A percentile compares a stretch with the other conserved stretches of the same genome.
phyloP scores from a whole-genome alignment of 2,113 vertebrate genomes.

The Candoia aspera region DNA sequence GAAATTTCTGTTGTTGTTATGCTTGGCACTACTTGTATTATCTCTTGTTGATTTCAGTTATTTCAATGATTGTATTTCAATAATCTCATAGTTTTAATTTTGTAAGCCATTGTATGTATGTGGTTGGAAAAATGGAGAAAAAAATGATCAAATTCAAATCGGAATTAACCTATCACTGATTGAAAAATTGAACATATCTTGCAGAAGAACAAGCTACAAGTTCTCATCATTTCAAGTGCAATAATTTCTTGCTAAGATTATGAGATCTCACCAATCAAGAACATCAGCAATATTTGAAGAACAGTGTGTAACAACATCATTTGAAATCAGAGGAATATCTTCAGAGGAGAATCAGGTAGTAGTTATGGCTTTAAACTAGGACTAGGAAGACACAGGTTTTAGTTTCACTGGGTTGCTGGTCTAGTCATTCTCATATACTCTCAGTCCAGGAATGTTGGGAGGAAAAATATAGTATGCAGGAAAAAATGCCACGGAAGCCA shows the following conservation, averaged over 20 bases:
- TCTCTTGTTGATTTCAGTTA: not conserved
- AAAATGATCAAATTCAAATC: not conserved
- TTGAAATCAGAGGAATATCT: not conserved
- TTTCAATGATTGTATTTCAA: not conserved
- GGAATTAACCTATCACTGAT: not conserved
- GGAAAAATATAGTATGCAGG: not conserved
- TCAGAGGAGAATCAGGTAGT: not conserved
- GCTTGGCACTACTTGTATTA: not conserved
- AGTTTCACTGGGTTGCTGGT: not conserved
- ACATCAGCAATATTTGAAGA: not conserved
- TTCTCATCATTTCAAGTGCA: not conserved
- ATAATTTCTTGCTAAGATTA: not conserved
- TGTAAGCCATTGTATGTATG: not conserved
- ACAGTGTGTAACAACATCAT: not conserved
- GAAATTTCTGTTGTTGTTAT: not conserved
- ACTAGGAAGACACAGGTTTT: not conserved
- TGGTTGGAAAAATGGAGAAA: not conserved
- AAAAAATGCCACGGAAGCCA: not conserved
- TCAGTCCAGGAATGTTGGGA: not conserved
- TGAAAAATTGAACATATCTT: not conserved
- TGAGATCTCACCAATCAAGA: not conserved
- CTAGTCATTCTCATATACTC: not conserved
- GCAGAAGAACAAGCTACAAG: not conserved
- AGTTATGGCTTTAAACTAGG: not conserved
- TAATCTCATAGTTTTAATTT: not conserved